phyloP scores from a whole-genome alignment of 2,797 vertebrate species.

The Chaunax sp. region DNA sequence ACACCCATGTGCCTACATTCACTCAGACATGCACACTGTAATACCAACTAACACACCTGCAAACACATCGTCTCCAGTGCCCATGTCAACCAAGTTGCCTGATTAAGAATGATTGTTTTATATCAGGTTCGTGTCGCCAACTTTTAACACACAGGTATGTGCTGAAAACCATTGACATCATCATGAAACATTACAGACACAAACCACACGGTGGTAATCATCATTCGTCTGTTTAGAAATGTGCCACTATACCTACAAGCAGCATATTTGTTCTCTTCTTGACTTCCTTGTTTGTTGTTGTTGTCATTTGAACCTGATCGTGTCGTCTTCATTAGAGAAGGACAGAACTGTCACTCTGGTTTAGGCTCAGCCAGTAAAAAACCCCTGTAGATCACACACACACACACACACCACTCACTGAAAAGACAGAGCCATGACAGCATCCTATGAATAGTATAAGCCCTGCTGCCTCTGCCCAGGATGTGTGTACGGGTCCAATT shows the following conservation, averaged over 20 bases:
- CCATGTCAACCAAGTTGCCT: slow-evolving; percentile 45
- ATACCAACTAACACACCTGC: slow-evolving; percentile 12
- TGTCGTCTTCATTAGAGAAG: slow-evolving; percentile 66
- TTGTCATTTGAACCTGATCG: slow-evolving; percentile 70
- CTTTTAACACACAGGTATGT: slow-evolving; percentile 1
- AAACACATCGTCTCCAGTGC: slow-evolving; percentile 27
- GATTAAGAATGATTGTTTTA: slow-evolving; percentile 51
- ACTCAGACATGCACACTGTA: not conserved
- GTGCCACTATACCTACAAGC: slow-evolving; percentile 50
- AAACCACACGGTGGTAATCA: slow-evolving; percentile 35
- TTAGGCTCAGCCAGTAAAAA: slow-evolving; percentile 63
- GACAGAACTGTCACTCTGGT: slow-evolving; percentile 63
- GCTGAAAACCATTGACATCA: slow-evolving; percentile 60
- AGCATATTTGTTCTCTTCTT: slow-evolving; percentile 55
- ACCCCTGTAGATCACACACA: slow-evolving; percentile 29
- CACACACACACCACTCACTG: slow-evolving; percentile 15
- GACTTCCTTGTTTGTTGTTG: slow-evolving; percentile 53
- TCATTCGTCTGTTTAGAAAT: slow-evolving; percentile 52
- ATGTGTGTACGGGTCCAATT: slow-evolving; percentile 33
- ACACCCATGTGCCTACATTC: slow-evolving; percentile 39
- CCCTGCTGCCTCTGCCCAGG: slow-evolving; percentile 23
- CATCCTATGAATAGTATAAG: slow-evolving; percentile 54
- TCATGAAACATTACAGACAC: slow-evolving; percentile 48
- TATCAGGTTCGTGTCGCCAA: slow-evolving; percentile 29
- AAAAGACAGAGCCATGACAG: slow-evolving; percentile 40